Evolutionary conservation across 1,140 invertebrate species (phyloP).

Genomic region (Drosophila aff.): DNA sequence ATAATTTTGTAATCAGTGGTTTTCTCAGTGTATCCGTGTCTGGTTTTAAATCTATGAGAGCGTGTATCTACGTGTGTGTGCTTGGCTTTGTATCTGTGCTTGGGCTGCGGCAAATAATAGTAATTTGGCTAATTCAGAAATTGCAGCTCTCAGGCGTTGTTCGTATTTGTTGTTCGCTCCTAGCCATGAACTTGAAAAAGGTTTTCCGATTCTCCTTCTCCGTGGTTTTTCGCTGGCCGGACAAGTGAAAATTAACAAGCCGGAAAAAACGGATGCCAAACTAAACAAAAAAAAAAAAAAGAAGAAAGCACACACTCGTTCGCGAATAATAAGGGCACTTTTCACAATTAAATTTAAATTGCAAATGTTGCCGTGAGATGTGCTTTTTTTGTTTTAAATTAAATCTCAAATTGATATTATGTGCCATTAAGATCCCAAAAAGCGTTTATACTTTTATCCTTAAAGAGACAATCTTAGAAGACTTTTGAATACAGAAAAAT

Average conservation of each 20-base stretch:
- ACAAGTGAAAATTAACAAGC: constrained; percentile 78
- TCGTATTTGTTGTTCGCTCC: constrained; percentile 44
- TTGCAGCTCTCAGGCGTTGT: constrained; percentile 65
- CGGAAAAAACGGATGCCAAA: constrained; percentile 17
- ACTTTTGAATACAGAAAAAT: not conserved
- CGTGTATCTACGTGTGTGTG: constrained; percentile 25
- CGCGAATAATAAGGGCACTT: constrained; percentile 4
- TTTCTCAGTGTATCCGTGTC: constrained; percentile 8
- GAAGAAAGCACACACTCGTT: not conserved
- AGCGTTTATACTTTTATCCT: not conserved
- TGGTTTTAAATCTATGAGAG: constrained; percentile 2
- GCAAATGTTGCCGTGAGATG: not conserved
- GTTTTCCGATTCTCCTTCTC: constrained; percentile 40
- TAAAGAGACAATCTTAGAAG: not conserved
- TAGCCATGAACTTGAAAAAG: constrained; percentile 80
- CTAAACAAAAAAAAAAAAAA: not conserved
- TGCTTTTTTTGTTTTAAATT: not conserved
- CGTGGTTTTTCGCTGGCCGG: constrained; percentile 29
- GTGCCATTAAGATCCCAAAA: not conserved
- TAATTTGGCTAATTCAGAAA: constrained; percentile 82
- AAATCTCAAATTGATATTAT: not conserved
- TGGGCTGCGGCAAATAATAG: constrained; percentile 77
- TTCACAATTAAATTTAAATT: constrained; percentile 4
- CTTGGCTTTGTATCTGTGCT: constrained; percentile 30
- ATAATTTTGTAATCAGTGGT: not conserved